Conservation (phyloP, 2,888 invertebrate species). For the Catocala sponsa region DNA sequence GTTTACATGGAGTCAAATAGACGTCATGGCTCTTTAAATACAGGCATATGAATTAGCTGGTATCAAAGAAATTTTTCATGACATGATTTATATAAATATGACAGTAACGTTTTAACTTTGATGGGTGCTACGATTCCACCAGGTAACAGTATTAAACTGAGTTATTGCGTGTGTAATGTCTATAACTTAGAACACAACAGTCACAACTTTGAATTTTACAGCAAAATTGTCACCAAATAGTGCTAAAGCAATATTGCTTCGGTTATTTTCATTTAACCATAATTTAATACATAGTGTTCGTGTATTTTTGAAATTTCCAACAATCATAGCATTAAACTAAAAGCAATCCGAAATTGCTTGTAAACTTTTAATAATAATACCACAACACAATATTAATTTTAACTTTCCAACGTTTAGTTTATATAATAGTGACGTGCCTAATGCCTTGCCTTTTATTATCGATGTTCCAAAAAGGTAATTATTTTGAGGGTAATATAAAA, state of each 20-base stretch:
- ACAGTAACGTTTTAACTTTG: constrained; percentile 48
- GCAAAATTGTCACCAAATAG: constrained; percentile 50
- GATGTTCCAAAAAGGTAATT: constrained; percentile 47
- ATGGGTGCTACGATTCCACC: constrained; percentile 37
- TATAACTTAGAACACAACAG: constrained; percentile 48
- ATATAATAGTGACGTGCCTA: constrained; percentile 32
- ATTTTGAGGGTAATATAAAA: constrained; percentile 60
- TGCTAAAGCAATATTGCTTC: constrained; percentile 46
- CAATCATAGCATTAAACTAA: not conserved
- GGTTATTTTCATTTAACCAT: constrained; percentile 41
- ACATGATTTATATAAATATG: constrained; percentile 21
- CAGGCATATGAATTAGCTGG: too few species aligned
- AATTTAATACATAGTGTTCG: constrained; percentile 38
- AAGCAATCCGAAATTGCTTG: not conserved
- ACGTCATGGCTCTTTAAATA: too few species aligned
- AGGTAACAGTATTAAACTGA: constrained; percentile 46
- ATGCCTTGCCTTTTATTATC: constrained; percentile 40
- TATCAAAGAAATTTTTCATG: too few species aligned
- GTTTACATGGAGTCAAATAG: too few species aligned
- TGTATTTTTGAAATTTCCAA: not conserved
- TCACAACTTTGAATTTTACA: constrained; percentile 53
- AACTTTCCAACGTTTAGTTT: constrained; percentile 10
- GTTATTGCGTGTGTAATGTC: constrained; percentile 41
- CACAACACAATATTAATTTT: not conserved
- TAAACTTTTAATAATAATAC: not conserved